Evolutionary conservation across 2,113 vertebrate genomes (phyloP).

Genomic region (Sander vitreus): DNA sequence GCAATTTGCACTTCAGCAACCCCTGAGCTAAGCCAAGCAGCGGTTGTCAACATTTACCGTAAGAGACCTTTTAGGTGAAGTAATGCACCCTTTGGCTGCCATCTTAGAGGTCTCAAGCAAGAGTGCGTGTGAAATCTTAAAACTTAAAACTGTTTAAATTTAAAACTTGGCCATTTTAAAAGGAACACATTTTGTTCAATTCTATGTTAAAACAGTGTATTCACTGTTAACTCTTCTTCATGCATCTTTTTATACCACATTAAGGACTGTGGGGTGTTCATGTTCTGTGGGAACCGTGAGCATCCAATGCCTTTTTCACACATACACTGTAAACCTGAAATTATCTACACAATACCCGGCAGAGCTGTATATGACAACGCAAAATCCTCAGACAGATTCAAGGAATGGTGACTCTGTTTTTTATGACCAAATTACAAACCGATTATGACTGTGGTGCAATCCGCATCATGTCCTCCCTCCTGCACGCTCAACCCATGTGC

Average conservation of each 20-base stretch:
- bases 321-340: no score
- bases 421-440: no score
- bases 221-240: background rate
- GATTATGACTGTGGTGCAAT: no score
- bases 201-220: background rate
- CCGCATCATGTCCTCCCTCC: no score
- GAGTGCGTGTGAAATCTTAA: background rate
- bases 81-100: background rate
- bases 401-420: no score
- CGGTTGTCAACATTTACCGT: conserved; percentile 26
- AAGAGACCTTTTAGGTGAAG: conserved; percentile 11
- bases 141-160: background rate
- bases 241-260: background rate
- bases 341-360: no score
- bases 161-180: background rate
- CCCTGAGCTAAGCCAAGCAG: conserved; percentile 13
- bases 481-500: no score
- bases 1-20: conserved; percentile 26
- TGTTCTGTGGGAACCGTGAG: background rate
- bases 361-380: no score
- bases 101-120: background rate
- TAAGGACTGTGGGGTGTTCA: background rate
- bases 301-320: background rate
- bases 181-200: background rate
- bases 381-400: no score